These are phyloP conservation scores for Procapra przewalskii DNA, from an alignment of 2,113 vertebrate species.

Conservation along the genomic window DNA sequence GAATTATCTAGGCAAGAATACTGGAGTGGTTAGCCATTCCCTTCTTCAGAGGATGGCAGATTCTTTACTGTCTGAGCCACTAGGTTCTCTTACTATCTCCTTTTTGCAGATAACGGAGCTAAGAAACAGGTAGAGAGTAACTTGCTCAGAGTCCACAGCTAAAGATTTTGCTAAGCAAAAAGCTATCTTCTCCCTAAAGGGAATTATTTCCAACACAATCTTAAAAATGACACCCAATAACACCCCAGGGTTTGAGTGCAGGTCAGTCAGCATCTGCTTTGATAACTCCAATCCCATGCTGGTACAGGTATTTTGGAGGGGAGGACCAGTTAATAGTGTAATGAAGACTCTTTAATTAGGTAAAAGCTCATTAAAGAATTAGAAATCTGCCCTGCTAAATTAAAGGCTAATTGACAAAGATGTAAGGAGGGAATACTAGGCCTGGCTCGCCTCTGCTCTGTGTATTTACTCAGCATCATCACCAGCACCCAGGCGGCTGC, in stretches of 20 bases:
- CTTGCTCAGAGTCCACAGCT: neutral
- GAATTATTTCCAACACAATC: neutral
- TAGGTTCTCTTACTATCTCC: neutral
- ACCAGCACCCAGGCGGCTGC: neutral
- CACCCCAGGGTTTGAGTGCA: neutral
- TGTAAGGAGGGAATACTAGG: slow-evolving; percentile 45
- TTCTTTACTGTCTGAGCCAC: neutral
- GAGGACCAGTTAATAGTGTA: slow-evolving; percentile 18
- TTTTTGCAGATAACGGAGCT: neutral
- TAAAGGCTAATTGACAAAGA: slow-evolving; percentile 57
- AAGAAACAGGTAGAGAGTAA: neutral
- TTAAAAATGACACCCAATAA: neutral
- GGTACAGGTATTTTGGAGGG: neutral
- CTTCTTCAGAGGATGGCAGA: neutral
- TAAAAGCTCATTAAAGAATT: slow-evolving; percentile 38
- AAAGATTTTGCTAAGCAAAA: neutral
- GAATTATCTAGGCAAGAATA: neutral
- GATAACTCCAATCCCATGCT: neutral
- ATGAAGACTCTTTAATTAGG: slow-evolving; percentile 40
- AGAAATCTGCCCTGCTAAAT: slow-evolving; percentile 4
- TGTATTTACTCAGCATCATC: neutral
- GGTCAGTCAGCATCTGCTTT: neutral
- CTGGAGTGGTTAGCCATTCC: neutral
- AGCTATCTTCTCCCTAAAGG: neutral
- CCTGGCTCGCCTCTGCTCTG: neutral